Base-by-base conservation (phyloP, 2,888 invertebrate species). In the Chironomus tentans region DNA sequence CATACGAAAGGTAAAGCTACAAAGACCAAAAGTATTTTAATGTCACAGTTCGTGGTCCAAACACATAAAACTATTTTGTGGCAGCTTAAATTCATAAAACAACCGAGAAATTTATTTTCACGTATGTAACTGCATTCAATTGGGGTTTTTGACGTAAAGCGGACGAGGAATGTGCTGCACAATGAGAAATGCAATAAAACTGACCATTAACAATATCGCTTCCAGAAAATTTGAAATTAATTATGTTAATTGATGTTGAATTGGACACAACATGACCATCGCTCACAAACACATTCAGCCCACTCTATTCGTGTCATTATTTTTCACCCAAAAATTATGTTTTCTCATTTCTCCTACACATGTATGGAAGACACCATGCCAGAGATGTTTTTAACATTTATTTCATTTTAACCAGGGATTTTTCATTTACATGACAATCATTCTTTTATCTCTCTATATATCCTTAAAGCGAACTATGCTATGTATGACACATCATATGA, bases 171-270 rank as follows among this genome's bases (percentile, higher is more conserved):
- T 38, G 24, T 22, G 68, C 3, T 24, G 6, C 46, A 38, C 21
- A 12, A n/a, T n/a, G 15, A 15, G 70, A 47, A 21, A 48, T 48
- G 21, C 47, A 70, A 70, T 70, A 38, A 38, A 70, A 70, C 70
- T 70, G 70, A 47, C 48, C 71, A 73, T 73, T 61, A 73, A 62
- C 61, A 73, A 62, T 24, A 13, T 18, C 18, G 21, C 21, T 24
- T 24, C 56, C 50, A 24, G 24, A 73, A 71, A 61, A 61, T 24
- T 22, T 38, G n/a, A 73, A 61, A 74, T 74, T 74, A 74, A 74
- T 74, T 74, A 74, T 74, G 74, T 74, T 74, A 74, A 74, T 74
- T 74, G 68, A 61, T 68, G 74, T 47, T 18, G 38, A 10, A 61
- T 72, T 61, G 72, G 61, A 72, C 74, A 68, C 74, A 74, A 68